A percentile compares a stretch with the other conserved stretches of the same genome.
Evolutionary conservation across 1,140 invertebrate species (phyloP).

Genomic region (Aleiodes sp.): DNA sequence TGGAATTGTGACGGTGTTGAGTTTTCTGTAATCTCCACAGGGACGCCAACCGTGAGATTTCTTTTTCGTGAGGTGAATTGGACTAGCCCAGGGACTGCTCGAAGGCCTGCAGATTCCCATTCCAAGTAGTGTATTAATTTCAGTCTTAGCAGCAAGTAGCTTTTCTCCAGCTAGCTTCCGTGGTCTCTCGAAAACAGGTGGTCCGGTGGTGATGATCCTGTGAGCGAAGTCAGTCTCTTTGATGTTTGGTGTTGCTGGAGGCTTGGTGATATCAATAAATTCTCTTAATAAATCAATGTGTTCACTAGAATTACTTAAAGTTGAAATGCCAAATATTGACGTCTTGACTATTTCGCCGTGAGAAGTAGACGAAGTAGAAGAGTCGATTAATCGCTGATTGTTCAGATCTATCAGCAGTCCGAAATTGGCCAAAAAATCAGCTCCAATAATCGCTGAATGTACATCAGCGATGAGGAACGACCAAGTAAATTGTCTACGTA

Average conservation of each 20-base stretch:
- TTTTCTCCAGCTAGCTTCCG: conserved; percentile 30
- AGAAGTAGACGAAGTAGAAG: background rate
- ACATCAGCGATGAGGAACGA: conserved; percentile 33
- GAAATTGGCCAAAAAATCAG: conserved; percentile 35
- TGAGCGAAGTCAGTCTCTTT: background rate
- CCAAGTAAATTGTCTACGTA: conserved; percentile 12
- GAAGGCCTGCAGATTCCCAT: conserved; percentile 44
- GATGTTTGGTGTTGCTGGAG: background rate
- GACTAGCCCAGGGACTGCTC: conserved; percentile 52
- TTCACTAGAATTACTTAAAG: background rate
- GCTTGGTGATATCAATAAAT: conserved; percentile 10
- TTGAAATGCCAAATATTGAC: background rate
- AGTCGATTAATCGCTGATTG: conserved; percentile 26
- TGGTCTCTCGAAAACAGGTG: conserved; percentile 39
- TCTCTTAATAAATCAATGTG: background rate
- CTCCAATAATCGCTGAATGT: conserved; percentile 35
- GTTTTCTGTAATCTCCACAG: conserved; percentile 52
- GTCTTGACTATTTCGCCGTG: conserved; percentile 1
- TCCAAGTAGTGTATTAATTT: background rate
- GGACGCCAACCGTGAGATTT: conserved; percentile 44
- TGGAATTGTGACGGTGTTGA: conserved; percentile 51
- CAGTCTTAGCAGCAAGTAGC: background rate
- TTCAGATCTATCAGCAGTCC: conserved; percentile 33
- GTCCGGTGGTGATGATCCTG: conserved; percentile 39
- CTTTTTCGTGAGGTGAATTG: conserved; percentile 53